Evolutionary conservation across 2,113 vertebrate genomes (phyloP), one percentile per base, ranked within the genome.

Genomic region (Aphelocoma coerulescens): DNA sequence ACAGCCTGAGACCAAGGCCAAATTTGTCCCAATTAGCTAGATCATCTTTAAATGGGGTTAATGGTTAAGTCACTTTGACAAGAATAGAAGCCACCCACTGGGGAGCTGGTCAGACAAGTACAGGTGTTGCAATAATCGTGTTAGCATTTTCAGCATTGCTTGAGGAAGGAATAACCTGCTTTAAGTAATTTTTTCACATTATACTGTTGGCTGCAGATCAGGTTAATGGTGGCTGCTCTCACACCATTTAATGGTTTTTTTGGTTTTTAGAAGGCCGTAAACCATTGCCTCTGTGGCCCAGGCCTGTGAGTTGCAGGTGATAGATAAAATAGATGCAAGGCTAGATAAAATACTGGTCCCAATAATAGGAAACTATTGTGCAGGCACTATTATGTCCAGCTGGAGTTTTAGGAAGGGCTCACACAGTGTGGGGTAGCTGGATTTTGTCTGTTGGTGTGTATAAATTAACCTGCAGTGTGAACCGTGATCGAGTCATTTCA

Each of bases 1-100:
- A 33, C 39, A 80, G 35, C 37, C 82, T 77, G 63, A 97, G 69
- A 81, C 61, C n/a, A 95, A 89, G 74, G 63, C 82, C 52, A 52
- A 89, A 79, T 95, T 92, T 96, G 83, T 87, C 79, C 44, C 76
- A 77, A 7, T 89, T 96, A 88, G 33, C 65, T 82, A 88, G 67
- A 73, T 91, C 57, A 54, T 91, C 87, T 96, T 96, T 95, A 95
- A 92, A 94, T 6, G 18, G 94, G 55, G 77, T 89, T 95, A 94
- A 92, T 95, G 68, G 71, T 96, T 92, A 95, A 92, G 91, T 92
- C 67, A 90, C 94, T 97, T 97, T 81, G 73, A 96, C 91, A 95
- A 57, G 95, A 96, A 92, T 96, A 87, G 93, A 95, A 97, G 59
- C 92, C 83, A 66, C 80, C 59, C 89, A n/a, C 92, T 61, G 83